Conservation (phyloP, 2,888 invertebrate species). For the Seladonia tumulorum region DNA sequence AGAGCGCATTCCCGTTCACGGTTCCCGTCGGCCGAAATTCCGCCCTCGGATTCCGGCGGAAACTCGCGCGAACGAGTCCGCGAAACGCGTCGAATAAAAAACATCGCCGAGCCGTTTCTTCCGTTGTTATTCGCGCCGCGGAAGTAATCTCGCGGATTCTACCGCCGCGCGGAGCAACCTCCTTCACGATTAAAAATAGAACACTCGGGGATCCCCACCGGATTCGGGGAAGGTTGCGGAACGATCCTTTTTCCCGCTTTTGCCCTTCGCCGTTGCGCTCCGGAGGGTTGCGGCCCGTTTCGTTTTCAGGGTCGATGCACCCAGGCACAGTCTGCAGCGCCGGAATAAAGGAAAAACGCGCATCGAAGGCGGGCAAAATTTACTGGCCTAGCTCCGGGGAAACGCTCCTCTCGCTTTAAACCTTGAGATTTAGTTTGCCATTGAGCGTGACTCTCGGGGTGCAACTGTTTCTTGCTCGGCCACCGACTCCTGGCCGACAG, state of each 20-base stretch:
- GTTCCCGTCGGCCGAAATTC: background rate
- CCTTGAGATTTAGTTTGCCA: conserved; percentile 73
- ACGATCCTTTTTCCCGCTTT: background rate
- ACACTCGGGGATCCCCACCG: background rate
- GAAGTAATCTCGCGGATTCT: conserved; percentile 33
- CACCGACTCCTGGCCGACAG: background rate
- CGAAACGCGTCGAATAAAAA: conserved; percentile 7
- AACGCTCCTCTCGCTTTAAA: conserved; percentile 64
- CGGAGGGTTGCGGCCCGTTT: background rate
- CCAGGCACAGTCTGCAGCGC: conserved; percentile 4
- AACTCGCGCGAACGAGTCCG: background rate
- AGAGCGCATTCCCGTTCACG: background rate
- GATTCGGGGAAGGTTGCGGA: background rate
- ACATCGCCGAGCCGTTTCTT: background rate
- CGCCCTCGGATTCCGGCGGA: background rate
- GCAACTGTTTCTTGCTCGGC: conserved; percentile 34
- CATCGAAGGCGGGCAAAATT: conserved; percentile 63
- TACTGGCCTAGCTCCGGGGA: conserved; percentile 37
- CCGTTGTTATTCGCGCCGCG: conserved; percentile 4
- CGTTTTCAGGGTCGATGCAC: conserved; percentile 31
- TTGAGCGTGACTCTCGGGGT: conserved; percentile 64
- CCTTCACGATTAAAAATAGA: conserved; percentile 37
- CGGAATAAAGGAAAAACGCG: conserved; percentile 33
- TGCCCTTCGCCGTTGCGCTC: background rate
- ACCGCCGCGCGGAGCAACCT: conserved; percentile 10